Base-by-base conservation (phyloP, 2,113 vertebrate genomes). In the Steatornis caripensis region DNA sequence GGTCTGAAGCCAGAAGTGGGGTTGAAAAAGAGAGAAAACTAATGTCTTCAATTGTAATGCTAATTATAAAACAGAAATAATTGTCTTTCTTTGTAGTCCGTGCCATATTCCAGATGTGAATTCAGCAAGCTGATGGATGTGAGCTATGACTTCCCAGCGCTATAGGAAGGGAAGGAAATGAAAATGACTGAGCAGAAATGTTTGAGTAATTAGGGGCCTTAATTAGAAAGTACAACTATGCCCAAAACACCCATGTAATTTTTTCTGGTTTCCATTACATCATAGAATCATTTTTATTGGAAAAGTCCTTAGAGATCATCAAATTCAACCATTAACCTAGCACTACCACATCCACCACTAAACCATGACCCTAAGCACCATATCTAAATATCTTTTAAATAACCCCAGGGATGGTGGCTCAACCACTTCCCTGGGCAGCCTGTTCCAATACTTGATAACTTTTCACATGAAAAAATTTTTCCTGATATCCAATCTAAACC, bases 191-290 rank as follows among this genome's bases (percentile, higher is more conserved):
- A 74, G 36, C 68, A 90, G 80, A 93, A 54, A n/a, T 74, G 30
- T 86, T 48, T 94, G 75, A 93, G 37, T 66, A 89, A 93, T 92
- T 75, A 89, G 23, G 9, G 53, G 12, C 65, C 55, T 64, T 96
- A 94, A 95, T 92, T 93, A 82, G 88, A 86, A 95, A 90, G 61
- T 32, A 68, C 39, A 89, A 37, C 30, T 82, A 34, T 45, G 74
- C 55, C 89, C 89, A 83, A 5, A 1, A 51, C 60, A 57, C 78
- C 71, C 19, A 19, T 53, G 72, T 71, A 75, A 78, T 86, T 89
- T 90, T 96, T n/a, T 53, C 65, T 90, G 10, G 30, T 30, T 92
- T 94, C 55, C 20, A 53, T 55, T 65, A 87, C n/a, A n/a, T n/a
- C n/a, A n/a, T n/a, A n/a, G n/a, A n/a, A n/a, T n/a, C n/a, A n/a